These are phyloP conservation scores for Drosophila bocqueti DNA, from an alignment of 1,140 invertebrate species.

Conservation along the genomic window DNA sequence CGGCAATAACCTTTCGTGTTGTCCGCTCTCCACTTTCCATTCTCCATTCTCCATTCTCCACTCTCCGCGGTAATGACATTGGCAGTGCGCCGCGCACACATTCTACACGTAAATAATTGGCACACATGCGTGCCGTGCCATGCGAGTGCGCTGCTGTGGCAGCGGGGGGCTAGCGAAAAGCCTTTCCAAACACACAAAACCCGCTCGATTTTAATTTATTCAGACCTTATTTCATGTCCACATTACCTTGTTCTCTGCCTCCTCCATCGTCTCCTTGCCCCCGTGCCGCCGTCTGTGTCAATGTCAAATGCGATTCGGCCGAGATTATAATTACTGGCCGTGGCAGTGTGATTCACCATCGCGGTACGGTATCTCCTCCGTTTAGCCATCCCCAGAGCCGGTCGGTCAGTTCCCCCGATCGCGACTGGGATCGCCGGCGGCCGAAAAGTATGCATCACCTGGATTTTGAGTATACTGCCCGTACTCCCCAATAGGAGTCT, in stretches of 20 bases:
- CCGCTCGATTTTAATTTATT: conserved; percentile 42
- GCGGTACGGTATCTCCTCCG: conserved; percentile 9
- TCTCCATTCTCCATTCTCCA: conserved; percentile 8
- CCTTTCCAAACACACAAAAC: conserved; percentile 33
- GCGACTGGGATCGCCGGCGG: background rate
- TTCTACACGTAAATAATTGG: conserved; percentile 60
- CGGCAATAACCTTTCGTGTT: conserved; percentile 52
- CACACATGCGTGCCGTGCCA: conserved; percentile 20
- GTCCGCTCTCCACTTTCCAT: conserved; percentile 1
- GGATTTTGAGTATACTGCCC: background rate
- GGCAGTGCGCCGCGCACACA: conserved; percentile 26
- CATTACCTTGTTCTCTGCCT: conserved; percentile 29
- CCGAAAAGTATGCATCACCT: conserved; percentile 19
- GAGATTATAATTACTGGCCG: conserved; percentile 30
- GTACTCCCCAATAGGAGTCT: background rate
- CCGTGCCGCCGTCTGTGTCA: conserved; percentile 42
- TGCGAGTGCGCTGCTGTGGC: background rate
- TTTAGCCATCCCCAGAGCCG: conserved; percentile 5
- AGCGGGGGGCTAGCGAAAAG: conserved; percentile 14
- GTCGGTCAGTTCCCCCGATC: too few relatives aligned
- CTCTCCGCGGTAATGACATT: conserved; percentile 67
- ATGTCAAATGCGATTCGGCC: conserved; percentile 43
- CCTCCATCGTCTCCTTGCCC: conserved; percentile 32
- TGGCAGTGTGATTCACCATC: conserved; percentile 29
- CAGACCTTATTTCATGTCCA: conserved; percentile 21